Base-by-base conservation (phyloP, 1,140 invertebrate genomes). In the Agrilus planipennis region DNA sequence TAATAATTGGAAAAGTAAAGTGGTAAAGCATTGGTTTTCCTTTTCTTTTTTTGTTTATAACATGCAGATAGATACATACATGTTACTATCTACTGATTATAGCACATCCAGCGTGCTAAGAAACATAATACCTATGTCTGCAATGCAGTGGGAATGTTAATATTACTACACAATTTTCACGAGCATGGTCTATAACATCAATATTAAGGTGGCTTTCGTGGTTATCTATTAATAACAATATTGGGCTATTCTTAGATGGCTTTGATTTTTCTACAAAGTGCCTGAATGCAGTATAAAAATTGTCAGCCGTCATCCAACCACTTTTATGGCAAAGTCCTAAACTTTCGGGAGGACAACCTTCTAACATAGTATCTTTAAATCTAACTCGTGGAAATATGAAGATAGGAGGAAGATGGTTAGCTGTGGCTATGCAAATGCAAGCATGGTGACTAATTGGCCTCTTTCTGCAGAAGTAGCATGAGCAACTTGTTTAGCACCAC, bases 141-240 rank as follows among this genome's bases (percentile, higher is more conserved):
- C 23, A 7, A n/a, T 25, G 23, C 6, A n/a, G 36, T 4, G 36
- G 36, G 27, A 38, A 38, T 7, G 22, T 38, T 10, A 38, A 11
- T 7, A 25, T 25, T 7, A 25, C 23, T 25, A 25, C 23, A 25
- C 23, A 6, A 7, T 25, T 25, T n/a, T 25, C 23, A 25, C 23
- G 23, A 25, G 23, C 23, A 25, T 25, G n/a, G n/a, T n/a, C n/a
- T 7, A 7, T 25, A n/a, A 25, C n/a, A 25, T 25, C 23, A n/a
- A 25, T 25, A 25, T 25, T 25, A 7, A 25, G 7, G 23, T 25
- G 23, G 23, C 23, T 25, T 25, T 25, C 23, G 23, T 25, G 23
- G n/a, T 25, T 25, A 25, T 25, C 23, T 7, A 25, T n/a, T 25
- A 25, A 25, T n/a, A 25, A 6, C n/a, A 25, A 25, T n/a, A 25